Conservation (phyloP, 1,140 invertebrate genomes). For the Drosophila carrolli region DNA sequence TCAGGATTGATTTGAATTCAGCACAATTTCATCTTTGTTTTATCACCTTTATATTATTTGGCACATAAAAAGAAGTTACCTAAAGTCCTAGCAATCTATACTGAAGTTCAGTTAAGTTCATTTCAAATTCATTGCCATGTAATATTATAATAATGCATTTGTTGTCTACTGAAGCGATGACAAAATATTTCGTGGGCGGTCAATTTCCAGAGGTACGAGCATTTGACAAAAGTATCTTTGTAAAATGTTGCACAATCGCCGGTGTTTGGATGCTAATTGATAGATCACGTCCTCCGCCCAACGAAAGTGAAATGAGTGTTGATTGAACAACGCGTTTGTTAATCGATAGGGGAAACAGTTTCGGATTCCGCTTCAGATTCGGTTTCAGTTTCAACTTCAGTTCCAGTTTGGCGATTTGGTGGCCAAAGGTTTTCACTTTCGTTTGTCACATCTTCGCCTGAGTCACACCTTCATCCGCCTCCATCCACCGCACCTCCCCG, state of each 20-base stretch:
- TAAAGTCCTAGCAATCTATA: not conserved
- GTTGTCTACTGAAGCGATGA: slow-evolving; percentile 14
- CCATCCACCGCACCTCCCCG: not conserved
- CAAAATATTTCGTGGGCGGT: slow-evolving; percentile 13
- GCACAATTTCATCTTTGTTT: too few relatives aligned
- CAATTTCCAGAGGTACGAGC: slow-evolving; percentile 1
- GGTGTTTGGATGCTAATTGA: slow-evolving; percentile 31
- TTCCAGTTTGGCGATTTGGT: slow-evolving; percentile 7
- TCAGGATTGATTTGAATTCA: too few relatives aligned
- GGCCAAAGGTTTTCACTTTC: slow-evolving; percentile 41
- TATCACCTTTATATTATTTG: too few relatives aligned
- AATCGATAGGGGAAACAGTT: slow-evolving; percentile 30
- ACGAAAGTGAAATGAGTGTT: slow-evolving; percentile 50
- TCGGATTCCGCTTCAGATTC: not conserved
- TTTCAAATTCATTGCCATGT: not conserved
- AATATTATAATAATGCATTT: not conserved
- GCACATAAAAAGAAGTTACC: not conserved
- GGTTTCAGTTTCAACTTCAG: slow-evolving; percentile 12
- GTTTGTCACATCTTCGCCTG: slow-evolving; percentile 40
- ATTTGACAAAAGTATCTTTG: not conserved
- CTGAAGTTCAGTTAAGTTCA: not conserved
- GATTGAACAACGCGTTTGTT: slow-evolving; percentile 17
- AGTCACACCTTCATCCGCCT: slow-evolving; percentile 15
- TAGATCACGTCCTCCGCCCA: slow-evolving; percentile 23
- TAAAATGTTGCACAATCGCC: slow-evolving; percentile 29